Conservation (phyloP, 2,888 invertebrate genomes). For the Caradrina clavipalpis region DNA sequence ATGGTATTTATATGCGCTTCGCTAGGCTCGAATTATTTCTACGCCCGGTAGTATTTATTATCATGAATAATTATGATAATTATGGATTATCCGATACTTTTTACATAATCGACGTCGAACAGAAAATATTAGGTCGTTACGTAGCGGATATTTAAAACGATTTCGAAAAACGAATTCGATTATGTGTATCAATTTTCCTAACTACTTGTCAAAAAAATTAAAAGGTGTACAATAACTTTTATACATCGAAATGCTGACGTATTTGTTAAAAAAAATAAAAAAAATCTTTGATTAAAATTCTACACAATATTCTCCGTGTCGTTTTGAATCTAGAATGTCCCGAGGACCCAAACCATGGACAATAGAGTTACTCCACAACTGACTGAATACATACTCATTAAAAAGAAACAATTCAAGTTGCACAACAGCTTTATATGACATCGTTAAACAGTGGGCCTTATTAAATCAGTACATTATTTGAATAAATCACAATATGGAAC, state of each 20-base stretch:
- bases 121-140: slow-evolving; percentile 30
- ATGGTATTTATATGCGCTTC: slow-evolving; percentile 33
- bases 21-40: slow-evolving; percentile 40
- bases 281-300: neutral
- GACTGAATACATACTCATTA: slow-evolving; percentile 42
- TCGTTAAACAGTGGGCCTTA: slow-evolving; percentile 38
- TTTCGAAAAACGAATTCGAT: neutral
- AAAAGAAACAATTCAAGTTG: slow-evolving; percentile 58
- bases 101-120: slow-evolving; percentile 39
- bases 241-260: neutral
- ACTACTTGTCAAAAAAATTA: no score
- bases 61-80: slow-evolving; percentile 46
- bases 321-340: neutral
- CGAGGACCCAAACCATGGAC: neutral
- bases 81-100: slow-evolving; percentile 40
- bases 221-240: neutral
- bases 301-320: neutral
- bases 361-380: slow-evolving; percentile 16
- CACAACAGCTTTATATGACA: slow-evolving; percentile 31
- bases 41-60: slow-evolving; percentile 36
- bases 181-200: neutral
- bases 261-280: no score
- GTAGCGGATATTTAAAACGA: slow-evolving; percentile 12
- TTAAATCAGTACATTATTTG: slow-evolving; percentile 45
- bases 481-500: slow-evolving; percentile 47